phyloP scores from a whole-genome alignment of 2,888 invertebrate genomes.

The Drosophila neutralis region DNA sequence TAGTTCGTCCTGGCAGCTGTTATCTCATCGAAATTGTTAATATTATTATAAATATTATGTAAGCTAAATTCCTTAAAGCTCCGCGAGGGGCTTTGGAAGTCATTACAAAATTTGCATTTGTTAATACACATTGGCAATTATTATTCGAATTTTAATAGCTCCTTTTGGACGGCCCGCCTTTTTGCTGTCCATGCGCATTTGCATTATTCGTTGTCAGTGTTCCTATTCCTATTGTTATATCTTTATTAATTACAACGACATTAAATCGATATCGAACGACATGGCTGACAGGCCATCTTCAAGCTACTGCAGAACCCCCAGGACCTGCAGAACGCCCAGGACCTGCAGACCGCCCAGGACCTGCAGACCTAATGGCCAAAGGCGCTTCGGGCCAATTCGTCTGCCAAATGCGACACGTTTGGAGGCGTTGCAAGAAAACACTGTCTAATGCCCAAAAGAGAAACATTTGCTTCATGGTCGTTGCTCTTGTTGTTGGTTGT shows the following conservation, averaged over 20 bases:
- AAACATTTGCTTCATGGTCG: conserved; percentile 46
- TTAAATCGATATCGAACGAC: conserved; percentile 62
- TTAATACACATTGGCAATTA: conserved; percentile 65
- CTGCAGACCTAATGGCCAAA: conserved; percentile 3
- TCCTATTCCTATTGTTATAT: conserved; percentile 32
- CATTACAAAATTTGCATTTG: conserved; percentile 72
- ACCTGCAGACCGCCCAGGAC: conserved; percentile 4
- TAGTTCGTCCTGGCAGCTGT: conserved; percentile 24
- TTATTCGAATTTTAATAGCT: conserved; percentile 51
- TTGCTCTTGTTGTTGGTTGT: conserved; percentile 30
- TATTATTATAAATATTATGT: conserved; percentile 55
- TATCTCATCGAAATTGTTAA: conserved; percentile 41
- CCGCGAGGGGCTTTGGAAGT: conserved; percentile 42
- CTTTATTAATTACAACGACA: conserved; percentile 69
- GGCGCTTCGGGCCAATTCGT: conserved; percentile 40
- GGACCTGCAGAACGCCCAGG: background rate
- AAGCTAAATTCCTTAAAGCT: conserved; percentile 58
- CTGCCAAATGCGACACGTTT: conserved; percentile 60
- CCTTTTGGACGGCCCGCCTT: background rate
- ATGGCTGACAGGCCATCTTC: conserved; percentile 35
- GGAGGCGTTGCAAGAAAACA: conserved; percentile 42
- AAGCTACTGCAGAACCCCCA: background rate
- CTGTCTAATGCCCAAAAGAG: conserved; percentile 41
- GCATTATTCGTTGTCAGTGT: conserved; percentile 51
- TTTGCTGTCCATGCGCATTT: conserved; percentile 44